These are phyloP conservation scores for Diplogasteroides magnus DNA, from an alignment of 1,140 invertebrate species.

Conservation along the genomic window DNA sequence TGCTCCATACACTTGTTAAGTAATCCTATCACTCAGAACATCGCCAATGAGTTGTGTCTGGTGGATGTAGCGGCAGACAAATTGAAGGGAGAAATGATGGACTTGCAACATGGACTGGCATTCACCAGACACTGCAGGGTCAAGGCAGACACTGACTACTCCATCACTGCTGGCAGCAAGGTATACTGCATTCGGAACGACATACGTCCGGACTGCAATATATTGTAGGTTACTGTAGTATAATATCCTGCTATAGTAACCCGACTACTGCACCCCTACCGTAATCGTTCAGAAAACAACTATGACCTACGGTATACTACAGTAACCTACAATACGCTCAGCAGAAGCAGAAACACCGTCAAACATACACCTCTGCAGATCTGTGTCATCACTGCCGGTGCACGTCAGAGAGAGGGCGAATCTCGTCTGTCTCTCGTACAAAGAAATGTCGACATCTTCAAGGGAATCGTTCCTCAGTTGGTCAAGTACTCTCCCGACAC, in stretches of 20 bases:
- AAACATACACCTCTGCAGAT: slow-evolving; percentile 57
- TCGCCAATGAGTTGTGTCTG: slow-evolving; percentile 74
- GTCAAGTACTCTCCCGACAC: slow-evolving; percentile 79
- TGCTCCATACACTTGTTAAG: too few relatives aligned
- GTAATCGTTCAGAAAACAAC: neutral
- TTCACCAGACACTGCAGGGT: slow-evolving; percentile 77
- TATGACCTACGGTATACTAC: too few relatives aligned
- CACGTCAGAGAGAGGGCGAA: slow-evolving; percentile 78
- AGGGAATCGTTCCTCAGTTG: slow-evolving; percentile 66
- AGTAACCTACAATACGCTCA: too few relatives aligned
- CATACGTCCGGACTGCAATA: too few relatives aligned
- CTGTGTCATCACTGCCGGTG: slow-evolving; percentile 81
- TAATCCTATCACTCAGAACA: slow-evolving; percentile 64
- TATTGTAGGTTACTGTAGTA: too few relatives aligned
- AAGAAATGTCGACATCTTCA: slow-evolving; percentile 81
- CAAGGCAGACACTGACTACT: slow-evolving; percentile 71
- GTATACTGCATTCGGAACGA: too few relatives aligned
- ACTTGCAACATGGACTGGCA: slow-evolving; percentile 69
- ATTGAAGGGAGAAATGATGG: slow-evolving; percentile 74
- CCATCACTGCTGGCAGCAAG: slow-evolving; percentile 70
- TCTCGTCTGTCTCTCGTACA: slow-evolving; percentile 75
- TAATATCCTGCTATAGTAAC: too few relatives aligned
- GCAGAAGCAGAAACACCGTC: too few relatives aligned
- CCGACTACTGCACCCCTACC: neutral
- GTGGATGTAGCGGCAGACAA: slow-evolving; percentile 74